Percentiles rank a stretch among this genome's conserved stretches.
These are phyloP conservation scores for Spheniscus mendiculus DNA, from an alignment of 2,113 vertebrate genomes.

Conservation along the genomic window DNA sequence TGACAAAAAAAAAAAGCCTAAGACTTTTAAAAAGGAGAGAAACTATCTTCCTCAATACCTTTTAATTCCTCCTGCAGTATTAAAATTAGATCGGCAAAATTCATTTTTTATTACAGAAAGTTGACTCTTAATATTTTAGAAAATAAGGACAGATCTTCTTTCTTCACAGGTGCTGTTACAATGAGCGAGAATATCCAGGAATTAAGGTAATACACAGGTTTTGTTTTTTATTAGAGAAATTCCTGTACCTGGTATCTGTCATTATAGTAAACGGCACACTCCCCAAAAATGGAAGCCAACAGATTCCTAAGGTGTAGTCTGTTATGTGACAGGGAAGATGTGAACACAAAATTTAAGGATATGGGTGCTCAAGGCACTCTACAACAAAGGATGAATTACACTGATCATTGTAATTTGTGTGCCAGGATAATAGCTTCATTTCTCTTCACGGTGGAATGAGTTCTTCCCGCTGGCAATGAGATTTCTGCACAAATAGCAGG, in stretches of 20 bases:
- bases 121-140: background rate
- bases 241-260: background rate
- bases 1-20: no score
- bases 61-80: background rate
- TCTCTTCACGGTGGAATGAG: rapidly evolving
- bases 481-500: background rate
- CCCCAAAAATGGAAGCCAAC: background rate
- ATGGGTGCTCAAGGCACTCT: background rate
- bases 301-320: background rate
- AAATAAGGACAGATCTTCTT: background rate
- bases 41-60: rapidly evolving
- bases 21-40: no score
- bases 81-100: background rate
- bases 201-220: background rate
- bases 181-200: background rate
- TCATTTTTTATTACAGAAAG: background rate
- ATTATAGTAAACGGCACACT: background rate
- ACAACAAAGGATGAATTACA: background rate
- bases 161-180: background rate
- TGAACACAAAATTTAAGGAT: background rate
- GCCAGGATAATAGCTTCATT: background rate
- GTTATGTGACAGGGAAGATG: background rate
- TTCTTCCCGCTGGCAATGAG: background rate
- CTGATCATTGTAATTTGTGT: background rate
- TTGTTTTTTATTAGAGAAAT: background rate